Evolutionary conservation across 1,140 invertebrate species (phyloP).

Genomic region (Melanaphis sacchari): DNA sequence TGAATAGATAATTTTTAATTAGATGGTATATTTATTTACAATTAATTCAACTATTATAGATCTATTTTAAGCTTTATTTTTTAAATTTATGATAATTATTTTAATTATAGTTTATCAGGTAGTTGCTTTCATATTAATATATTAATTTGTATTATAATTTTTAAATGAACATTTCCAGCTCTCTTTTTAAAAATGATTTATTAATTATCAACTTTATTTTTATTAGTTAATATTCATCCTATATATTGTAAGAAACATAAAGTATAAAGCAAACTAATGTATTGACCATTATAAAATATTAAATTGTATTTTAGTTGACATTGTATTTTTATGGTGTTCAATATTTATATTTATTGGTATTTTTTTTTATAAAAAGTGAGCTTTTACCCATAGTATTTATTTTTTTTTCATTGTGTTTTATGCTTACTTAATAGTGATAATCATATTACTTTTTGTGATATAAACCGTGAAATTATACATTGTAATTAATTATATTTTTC

Average conservation of each 20-base stretch:
- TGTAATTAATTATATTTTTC: neutral
- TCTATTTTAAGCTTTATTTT: neutral
- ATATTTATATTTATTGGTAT: neutral
- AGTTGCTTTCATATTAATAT: neutral
- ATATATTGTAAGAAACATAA: neutral
- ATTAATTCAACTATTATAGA: neutral
- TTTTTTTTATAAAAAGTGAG: neutral
- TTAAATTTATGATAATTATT: neutral
- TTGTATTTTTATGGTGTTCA: neutral
- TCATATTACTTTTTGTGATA: conserved; percentile 17
- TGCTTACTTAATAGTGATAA: neutral
- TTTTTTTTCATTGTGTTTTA: neutral
- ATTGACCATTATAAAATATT: neutral
- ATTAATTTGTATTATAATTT: neutral
- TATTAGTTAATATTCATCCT: neutral
- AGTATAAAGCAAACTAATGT: neutral
- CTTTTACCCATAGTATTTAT: neutral
- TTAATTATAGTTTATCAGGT: neutral
- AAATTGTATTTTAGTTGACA: neutral
- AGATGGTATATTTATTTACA: neutral
- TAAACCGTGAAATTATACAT: neutral
- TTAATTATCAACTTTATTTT: neutral
- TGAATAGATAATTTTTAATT: neutral
- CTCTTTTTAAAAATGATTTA: neutral
- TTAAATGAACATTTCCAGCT: neutral